phyloP scores from a whole-genome alignment of 1,140 invertebrate species.

The Caenorhabditis elegans region WBcel235 BX284605.5:85501-86000 shows the following conservation, averaged over 20 bases:
- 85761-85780: background rate
- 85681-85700: slow-evolving; percentile 2
- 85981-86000: too few species aligned
- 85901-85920: too few species aligned
- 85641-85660: slow-evolving; percentile 24
- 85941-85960: too few species aligned
- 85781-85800: background rate
- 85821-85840: too few species aligned
- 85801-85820: background rate
- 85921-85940: too few species aligned
- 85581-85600: too few species aligned
- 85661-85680: slow-evolving; percentile 24
- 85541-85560: too few species aligned
- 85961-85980: too few species aligned
- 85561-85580: too few species aligned
- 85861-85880: background rate
- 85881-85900: too few species aligned
- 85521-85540: too few species aligned
- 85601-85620: background rate
- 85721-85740: slow-evolving; percentile 29
- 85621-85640: slow-evolving; percentile 11
- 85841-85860: background rate
- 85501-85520: too few species aligned
- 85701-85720: background rate
- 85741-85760: slow-evolving; percentile 22